Conservation (phyloP, 2,888 invertebrate genomes). For the Drosophila meridionalis region DNA sequence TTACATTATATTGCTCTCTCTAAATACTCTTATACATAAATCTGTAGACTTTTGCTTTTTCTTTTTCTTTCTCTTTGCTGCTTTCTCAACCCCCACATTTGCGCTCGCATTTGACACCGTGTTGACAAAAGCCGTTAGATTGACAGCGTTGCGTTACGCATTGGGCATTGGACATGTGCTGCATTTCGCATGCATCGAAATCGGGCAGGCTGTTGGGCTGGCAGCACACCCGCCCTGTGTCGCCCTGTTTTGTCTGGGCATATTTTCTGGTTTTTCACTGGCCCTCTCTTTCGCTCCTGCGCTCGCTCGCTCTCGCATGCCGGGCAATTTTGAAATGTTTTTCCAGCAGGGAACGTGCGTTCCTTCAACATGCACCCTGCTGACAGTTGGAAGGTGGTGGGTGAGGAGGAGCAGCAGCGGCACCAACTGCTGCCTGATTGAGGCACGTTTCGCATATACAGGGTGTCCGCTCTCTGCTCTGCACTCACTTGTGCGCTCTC, state of each 20-base stretch:
- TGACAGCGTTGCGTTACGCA: constrained; percentile 51
- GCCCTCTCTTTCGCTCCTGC: constrained; percentile 21
- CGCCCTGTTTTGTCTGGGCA: constrained; percentile 51
- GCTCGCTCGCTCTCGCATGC: constrained; percentile 10
- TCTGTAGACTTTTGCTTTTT: background rate
- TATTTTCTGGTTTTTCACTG: constrained; percentile 61
- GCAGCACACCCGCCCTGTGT: constrained; percentile 15
- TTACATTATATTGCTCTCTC: background rate
- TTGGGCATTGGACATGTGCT: constrained; percentile 67
- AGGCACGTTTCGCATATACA: constrained; percentile 65
- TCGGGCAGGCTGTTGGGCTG: background rate
- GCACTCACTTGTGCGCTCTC: constrained; percentile 10
- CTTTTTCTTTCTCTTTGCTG: constrained; percentile 1
- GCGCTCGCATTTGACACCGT: background rate
- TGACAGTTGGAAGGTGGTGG: constrained; percentile 46
- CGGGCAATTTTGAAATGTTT: constrained; percentile 38
- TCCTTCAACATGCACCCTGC: constrained; percentile 65
- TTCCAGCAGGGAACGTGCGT: constrained; percentile 51
- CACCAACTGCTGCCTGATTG: constrained; percentile 21
- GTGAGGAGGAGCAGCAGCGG: constrained; percentile 15
- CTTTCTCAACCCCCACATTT: constrained; percentile 45
- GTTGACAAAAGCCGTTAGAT: constrained; percentile 64
- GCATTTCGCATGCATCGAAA: constrained; percentile 59
- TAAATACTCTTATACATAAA: background rate
- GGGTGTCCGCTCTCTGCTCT: constrained; percentile 34